A percentile compares a stretch with the other conserved stretches of the same genome.
These are phyloP conservation scores for Scaptomyza graminum DNA, from an alignment of 1,140 invertebrate species.

Conservation along the genomic window DNA sequence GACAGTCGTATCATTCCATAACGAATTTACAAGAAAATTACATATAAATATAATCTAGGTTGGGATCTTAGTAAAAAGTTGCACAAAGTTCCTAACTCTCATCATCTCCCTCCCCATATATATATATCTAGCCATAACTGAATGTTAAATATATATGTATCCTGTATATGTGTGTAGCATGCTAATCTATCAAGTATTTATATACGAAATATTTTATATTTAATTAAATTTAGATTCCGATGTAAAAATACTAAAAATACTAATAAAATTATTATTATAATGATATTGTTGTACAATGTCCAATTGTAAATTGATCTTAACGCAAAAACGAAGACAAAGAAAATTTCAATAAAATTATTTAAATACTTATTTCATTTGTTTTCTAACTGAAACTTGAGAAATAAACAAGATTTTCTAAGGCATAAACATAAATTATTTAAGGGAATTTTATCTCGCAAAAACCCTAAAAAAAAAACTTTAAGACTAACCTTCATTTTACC, in stretches of 20 bases:
- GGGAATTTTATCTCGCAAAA: too few relatives aligned
- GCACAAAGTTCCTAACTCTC: slow-evolving; percentile 51
- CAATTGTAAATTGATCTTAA: slow-evolving; percentile 79
- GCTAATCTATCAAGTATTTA: slow-evolving; percentile 50
- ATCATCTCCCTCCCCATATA: not conserved
- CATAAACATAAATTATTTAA: too few relatives aligned
- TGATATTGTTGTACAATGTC: slow-evolving; percentile 80
- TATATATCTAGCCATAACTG: slow-evolving; percentile 42
- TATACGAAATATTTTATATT: slow-evolving; percentile 22
- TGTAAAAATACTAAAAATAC: slow-evolving; percentile 47
- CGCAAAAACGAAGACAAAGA: not conserved
- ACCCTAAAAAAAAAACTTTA: too few relatives aligned
- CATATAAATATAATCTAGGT: slow-evolving; percentile 47
- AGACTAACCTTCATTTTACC: too few relatives aligned
- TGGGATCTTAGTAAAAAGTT: not conserved
- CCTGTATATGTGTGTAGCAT: slow-evolving; percentile 36
- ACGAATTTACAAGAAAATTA: slow-evolving; percentile 76
- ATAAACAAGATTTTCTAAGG: not conserved
- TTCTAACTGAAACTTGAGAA: not conserved
- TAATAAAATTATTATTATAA: slow-evolving; percentile 44
- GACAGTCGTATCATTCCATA: slow-evolving; percentile 71
- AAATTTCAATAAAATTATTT: slow-evolving; percentile 68
- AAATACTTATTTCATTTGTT: slow-evolving; percentile 20
- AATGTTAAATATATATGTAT: not conserved
- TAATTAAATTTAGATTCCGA: slow-evolving; percentile 35